Base-by-base conservation (phyloP, 1,140 invertebrate species). In the Drosophila funebris region DNA sequence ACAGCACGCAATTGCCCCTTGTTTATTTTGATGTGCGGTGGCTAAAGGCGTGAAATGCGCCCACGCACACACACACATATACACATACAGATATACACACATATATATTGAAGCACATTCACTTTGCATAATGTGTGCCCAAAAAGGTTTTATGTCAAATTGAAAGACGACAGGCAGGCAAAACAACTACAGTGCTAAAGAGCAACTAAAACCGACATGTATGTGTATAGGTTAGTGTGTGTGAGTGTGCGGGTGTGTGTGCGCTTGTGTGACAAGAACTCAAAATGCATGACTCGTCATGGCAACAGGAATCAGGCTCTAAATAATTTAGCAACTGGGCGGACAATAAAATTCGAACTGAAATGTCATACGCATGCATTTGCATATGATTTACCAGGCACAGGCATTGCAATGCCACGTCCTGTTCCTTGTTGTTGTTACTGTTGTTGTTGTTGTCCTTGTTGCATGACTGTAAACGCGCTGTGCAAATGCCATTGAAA, bases 351-450 rank as follows among this genome's bases (percentile, higher is more conserved):
- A 87, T 88, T 87, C 83, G 75, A 82, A 85, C 83, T 64, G 74
- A 88, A 87, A 87, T 87, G 82, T 87, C 82, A 87, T 87, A 87
- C 83, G 82, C 78, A 87, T 87, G 83, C 78, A 87, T 87, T 87
- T 87, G 82, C 82, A 87, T 87, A 88, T 87, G 74, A 84, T 84
- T 85, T 84, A 54, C 39, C 60, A 39, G 62, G 44, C 58, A 54
- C 73, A 18, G 58, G 33, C 24, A 48, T 39, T 71, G 62, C 52
- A 66, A 66, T 57, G 43, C 9, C 52, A 18, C 11, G 52, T 50
- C 44, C 43, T 33, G 29, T 20, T 53, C 4, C 3, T 56, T 63
- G 39, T 48, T 50, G 24, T 39, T 48, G 41, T 39, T 36, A 39
- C 18, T 46, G 37, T 20, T 39, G 46, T 11, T 62, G 37, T 22